Evolutionary conservation across 2,797 vertebrate species (phyloP).

Genomic region (Adelosebastes latens): DNA sequence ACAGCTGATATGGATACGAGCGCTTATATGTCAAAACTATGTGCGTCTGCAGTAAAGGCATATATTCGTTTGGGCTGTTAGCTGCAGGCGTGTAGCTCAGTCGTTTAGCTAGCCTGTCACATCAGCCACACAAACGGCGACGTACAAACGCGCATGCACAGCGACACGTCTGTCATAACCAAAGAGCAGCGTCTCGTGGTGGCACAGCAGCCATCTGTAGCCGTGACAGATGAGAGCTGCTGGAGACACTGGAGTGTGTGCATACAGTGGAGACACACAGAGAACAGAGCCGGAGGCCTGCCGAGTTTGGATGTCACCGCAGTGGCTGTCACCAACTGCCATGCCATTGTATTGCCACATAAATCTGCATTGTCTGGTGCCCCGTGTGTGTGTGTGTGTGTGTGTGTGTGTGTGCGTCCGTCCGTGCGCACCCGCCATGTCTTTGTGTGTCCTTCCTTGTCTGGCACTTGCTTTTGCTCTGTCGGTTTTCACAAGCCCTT

Average conservation of each 20-base stretch:
- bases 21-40: conserved; percentile 6
- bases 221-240: conserved; percentile 68
- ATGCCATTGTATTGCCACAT: conserved; percentile 52
- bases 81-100: conserved; percentile 35
- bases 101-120: conserved; percentile 45
- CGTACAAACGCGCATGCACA: conserved; percentile 6
- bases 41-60: not conserved
- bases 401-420: not conserved
- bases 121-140: conserved; percentile 31
- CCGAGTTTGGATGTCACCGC: conserved; percentile 63
- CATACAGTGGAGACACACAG: conserved; percentile 41
- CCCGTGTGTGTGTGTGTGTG: not conserved
- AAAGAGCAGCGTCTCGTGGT: conserved; percentile 51
- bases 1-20: conserved; percentile 22
- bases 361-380: conserved; percentile 53
- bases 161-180: conserved; percentile 54
- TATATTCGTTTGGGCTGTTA: conserved; percentile 26
- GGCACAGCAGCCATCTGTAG: conserved; percentile 55
- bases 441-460: conserved; percentile 1
- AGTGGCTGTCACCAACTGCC: conserved; percentile 66
- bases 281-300: conserved; percentile 61
- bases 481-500: conserved; percentile 1
- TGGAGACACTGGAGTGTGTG: conserved; percentile 59
- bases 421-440: not conserved
- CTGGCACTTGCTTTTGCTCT: conserved; percentile 13